Conservation (phyloP, 2,113 vertebrate genomes). For the Oncorhynchus kisutch region DNA sequence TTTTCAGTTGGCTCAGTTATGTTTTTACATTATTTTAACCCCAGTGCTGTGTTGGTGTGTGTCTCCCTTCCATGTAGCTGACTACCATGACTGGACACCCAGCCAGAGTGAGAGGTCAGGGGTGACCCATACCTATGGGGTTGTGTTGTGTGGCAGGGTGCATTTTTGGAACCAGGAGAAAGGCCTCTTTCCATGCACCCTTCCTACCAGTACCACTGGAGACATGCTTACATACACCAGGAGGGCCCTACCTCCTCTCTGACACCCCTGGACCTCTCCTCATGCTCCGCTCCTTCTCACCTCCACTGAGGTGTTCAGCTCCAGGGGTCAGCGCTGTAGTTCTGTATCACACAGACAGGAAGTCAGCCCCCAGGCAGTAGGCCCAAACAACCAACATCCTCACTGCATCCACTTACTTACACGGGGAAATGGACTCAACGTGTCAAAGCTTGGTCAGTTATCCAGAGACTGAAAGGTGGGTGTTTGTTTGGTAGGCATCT, state of each 20-base stretch:
- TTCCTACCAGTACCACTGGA: conserved; percentile 1
- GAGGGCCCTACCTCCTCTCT: not conserved
- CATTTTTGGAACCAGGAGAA: conserved; percentile 29
- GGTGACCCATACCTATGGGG: conserved; percentile 25
- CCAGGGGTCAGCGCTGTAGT: not conserved
- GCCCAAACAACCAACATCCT: not conserved
- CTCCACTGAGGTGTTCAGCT: not conserved
- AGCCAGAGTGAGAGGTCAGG: conserved; percentile 50
- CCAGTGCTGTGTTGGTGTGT: conserved; percentile 30
- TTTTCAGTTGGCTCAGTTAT: not conserved
- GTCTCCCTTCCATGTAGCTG: conserved; percentile 65
- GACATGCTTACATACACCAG: conserved; percentile 1
- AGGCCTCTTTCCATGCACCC: conserved; percentile 27
- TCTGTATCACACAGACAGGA: not conserved
- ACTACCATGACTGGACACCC: conserved; percentile 60
- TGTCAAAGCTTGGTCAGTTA: not conserved
- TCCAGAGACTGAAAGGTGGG: not conserved
- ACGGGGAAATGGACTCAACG: not conserved
- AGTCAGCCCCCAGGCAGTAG: conserved; percentile 4
- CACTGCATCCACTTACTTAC: not conserved
- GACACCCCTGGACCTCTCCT: not conserved
- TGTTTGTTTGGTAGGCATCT: not conserved
- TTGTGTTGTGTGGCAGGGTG: conserved; percentile 44
- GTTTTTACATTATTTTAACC: conserved; percentile 39
- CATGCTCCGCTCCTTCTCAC: not conserved